These are phyloP conservation scores for Oedothorax gibbosus DNA, from an alignment of 1,140 invertebrate genomes.

Conservation along the genomic window DNA sequence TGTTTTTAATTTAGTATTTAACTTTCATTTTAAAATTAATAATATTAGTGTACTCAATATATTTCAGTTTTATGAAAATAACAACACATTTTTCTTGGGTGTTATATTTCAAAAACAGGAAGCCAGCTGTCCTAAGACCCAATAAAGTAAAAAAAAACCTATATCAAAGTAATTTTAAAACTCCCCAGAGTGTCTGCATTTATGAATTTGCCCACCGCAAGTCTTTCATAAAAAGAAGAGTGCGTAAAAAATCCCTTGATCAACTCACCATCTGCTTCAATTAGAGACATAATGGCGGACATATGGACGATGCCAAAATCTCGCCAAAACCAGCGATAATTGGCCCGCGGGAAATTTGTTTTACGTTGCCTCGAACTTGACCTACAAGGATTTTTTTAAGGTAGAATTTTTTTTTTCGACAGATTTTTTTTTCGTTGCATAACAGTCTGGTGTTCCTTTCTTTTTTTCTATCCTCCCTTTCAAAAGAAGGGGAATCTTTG, in stretches of 20 bases:
- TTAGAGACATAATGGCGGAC: conserved; percentile 37
- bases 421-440: conserved; percentile 30
- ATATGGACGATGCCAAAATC: conserved; percentile 19
- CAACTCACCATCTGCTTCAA: conserved; percentile 28
- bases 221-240: neutral
- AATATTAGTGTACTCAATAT: too few relatives aligned
- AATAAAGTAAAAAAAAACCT: neutral
- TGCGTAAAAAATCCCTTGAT: conserved; percentile 1
- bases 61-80: too few relatives aligned
- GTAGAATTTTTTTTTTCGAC: neutral
- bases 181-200: neutral
- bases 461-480: neutral
- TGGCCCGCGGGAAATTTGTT: neutral
- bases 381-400: conserved; percentile 28
- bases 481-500: neutral
- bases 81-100: neutral
- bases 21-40: too few relatives aligned
- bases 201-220: conserved; percentile 15
- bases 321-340: conserved; percentile 49
- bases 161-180: conserved; percentile 26
- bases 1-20: too few relatives aligned
- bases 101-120: conserved; percentile 1
- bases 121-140: conserved; percentile 7
- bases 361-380: conserved; percentile 45
- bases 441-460: neutral